Base-by-base conservation (phyloP, 2,797 vertebrate species). In the Kryptolebias ocellatus region DNA sequence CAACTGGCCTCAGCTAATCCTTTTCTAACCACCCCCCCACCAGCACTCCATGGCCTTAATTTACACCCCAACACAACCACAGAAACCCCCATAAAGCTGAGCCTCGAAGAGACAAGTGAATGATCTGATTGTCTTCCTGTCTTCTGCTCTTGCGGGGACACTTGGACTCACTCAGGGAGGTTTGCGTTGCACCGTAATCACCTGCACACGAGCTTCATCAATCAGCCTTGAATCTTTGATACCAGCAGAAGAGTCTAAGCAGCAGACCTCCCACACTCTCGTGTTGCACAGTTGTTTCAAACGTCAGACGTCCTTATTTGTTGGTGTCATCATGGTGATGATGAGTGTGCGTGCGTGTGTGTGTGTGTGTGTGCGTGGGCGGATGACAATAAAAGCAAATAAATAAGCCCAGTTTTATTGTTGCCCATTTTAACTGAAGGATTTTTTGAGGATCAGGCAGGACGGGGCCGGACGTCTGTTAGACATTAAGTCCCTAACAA, bases 1-100 rank as follows among this genome's bases (percentile, higher is more conserved):
- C 96, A 94, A 96, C 94, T 94, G 96, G 96, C 96, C 96, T 71
- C 92, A 84, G 94, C 94, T 97, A 98, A 97, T 97, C 96, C 95
- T 86, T 84, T 95, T 91, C 93, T 92, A 93, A 93, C 94, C 95
- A 94, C 94, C 45, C 94, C 94, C 95, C 94, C 46, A 47, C 3
- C 17, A 24, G 20, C 46, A 1, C 46, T n/a, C 46, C 83, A 76
- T 47, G 34, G 76, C 79, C 84, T 83, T 77, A 74, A 87, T 81
- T 88, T 89, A 78, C 47, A 47, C 83, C 71, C 75, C 63, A 7
- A 37, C 62, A 74, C 72, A 64, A 77, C 58, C 81, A 81, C 79
- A 74, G 67, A 83, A 83, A 75, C 65, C 72, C 70, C 73, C 37
- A 18, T 11, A 46, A 37, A 65, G 14, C 50, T 10, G 37, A 20